A percentile compares a stretch with the other conserved stretches of the same genome.
These are phyloP conservation scores for Monomorium pharaonis DNA, from an alignment of 1,140 invertebrate species.

Conservation along the genomic window DNA sequence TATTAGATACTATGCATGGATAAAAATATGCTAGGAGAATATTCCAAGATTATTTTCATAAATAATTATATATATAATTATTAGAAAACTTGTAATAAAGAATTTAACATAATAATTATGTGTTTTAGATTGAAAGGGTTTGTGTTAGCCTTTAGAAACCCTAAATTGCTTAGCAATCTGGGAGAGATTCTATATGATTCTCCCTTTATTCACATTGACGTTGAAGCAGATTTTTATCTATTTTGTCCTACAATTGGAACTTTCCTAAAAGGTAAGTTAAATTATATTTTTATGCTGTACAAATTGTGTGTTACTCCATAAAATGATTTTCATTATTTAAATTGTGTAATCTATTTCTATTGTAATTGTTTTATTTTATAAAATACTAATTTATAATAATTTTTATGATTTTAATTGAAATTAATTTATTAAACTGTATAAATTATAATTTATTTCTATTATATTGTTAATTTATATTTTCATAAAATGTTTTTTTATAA, in stretches of 20 bases:
- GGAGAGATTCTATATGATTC: conserved; percentile 86
- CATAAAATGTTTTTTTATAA: neutral
- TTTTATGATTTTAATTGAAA: no score
- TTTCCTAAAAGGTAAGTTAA: conserved; percentile 83
- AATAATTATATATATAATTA: neutral
- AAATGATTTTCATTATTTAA: neutral
- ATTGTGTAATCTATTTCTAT: no score
- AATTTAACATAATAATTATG: conserved; percentile 42
- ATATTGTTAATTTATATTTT: no score
- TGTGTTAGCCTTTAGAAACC: conserved; percentile 87
- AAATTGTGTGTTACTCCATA: neutral
- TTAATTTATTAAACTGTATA: no score
- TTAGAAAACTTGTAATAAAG: neutral
- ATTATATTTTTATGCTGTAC: conserved; percentile 34
- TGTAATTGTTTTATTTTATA: no score
- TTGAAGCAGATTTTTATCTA: conserved; percentile 88
- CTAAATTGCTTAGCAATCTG: conserved; percentile 85
- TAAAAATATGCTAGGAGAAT: neutral
- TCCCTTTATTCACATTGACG: conserved; percentile 87
- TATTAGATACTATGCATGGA: neutral
- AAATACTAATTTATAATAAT: neutral
- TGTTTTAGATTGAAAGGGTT: conserved; percentile 86
- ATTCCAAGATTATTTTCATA: neutral
- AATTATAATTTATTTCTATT: no score
- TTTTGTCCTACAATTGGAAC: conserved; percentile 86